Evolutionary conservation across 2,888 invertebrate genomes (phyloP), one percentile per base, ranked within the genome.

Genomic region (Leptinotarsa haldemani): DNA sequence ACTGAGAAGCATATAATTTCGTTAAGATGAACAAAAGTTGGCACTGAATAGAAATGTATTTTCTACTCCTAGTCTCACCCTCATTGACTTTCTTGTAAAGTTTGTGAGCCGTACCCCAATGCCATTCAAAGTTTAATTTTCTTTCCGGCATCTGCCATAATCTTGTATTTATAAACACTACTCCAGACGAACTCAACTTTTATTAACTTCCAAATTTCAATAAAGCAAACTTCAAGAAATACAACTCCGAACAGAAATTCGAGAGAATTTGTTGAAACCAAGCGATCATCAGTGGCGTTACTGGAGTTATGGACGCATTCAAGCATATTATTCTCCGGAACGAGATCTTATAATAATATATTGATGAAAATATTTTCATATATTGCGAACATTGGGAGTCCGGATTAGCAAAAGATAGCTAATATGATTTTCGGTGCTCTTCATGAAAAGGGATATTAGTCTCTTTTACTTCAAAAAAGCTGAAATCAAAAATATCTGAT

Each of bases 121-220:
- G 68, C 47, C 66, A 50, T 53, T 25, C 53, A 68, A 53, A 53
- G n/a, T 53, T 56, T 22, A 68, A 68, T 68, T 68, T 56, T 5
- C 56, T 56, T 18, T 46, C 56, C 56, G 68, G 56, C 46, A 56
- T 56, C 47, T 61, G 47, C 56, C 56, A 68, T 68, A 68, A 68
- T 68, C 47, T 68, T 68, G 56, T 68, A 68, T 68, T 68, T 68
- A 68, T 68, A 68, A 46, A 68, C 68, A 56, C 56, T 46, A 68
- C 68, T 68, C 56, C 56, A 68, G 68, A 68, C 68, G 56, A 56
- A 68, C 20, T 56, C 40, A 68, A 68, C 56, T 68, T 68, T 56
- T 56, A 68, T 56, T 40, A 68, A 68, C 68, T 68, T 48, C 68
- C 25, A 47, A 68, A 68, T 68, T 56, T 68, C 68, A 68, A 68